Evolutionary conservation across 2,113 vertebrate genomes (phyloP).

Genomic region (Echinops telfairi): DNA sequence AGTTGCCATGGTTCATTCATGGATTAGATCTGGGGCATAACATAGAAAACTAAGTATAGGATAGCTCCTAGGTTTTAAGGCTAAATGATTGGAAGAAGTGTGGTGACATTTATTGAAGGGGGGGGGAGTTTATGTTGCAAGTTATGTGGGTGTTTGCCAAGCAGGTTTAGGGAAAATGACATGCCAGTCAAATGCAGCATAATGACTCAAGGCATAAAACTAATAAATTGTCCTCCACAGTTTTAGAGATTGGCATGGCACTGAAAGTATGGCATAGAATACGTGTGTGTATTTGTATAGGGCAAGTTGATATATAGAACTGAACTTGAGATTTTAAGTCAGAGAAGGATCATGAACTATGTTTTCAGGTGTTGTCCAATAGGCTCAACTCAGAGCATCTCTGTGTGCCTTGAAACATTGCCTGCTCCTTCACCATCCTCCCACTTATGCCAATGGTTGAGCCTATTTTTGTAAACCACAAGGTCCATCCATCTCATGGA

Average conservation of each 20-base stretch:
- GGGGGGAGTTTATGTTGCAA: background rate
- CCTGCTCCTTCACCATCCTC: too few relatives aligned
- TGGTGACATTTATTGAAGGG: background rate
- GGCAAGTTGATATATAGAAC: background rate
- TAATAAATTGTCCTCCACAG: background rate
- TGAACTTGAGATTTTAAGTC: background rate
- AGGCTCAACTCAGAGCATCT: too few relatives aligned
- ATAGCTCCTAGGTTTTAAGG: background rate
- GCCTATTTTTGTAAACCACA: too few relatives aligned
- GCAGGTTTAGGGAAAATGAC: background rate
- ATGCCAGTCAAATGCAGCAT: slow-evolving; percentile 6
- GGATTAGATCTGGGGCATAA: background rate
- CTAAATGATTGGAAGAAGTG: background rate
- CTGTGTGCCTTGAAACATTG: too few relatives aligned
- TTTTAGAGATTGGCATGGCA: background rate
- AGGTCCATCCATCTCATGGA: too few relatives aligned
- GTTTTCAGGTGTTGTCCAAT: too few relatives aligned
- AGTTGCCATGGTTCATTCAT: background rate
- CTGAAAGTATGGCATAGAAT: background rate
- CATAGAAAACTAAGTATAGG: background rate
- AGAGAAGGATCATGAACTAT: background rate
- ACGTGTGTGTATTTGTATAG: background rate
- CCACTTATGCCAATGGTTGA: too few relatives aligned
- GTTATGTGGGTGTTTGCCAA: slow-evolving; percentile 6
- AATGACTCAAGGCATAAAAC: background rate